Conservation (phyloP, 1,140 invertebrate genomes). For the Pseudomyrmex cubaensis region DNA sequence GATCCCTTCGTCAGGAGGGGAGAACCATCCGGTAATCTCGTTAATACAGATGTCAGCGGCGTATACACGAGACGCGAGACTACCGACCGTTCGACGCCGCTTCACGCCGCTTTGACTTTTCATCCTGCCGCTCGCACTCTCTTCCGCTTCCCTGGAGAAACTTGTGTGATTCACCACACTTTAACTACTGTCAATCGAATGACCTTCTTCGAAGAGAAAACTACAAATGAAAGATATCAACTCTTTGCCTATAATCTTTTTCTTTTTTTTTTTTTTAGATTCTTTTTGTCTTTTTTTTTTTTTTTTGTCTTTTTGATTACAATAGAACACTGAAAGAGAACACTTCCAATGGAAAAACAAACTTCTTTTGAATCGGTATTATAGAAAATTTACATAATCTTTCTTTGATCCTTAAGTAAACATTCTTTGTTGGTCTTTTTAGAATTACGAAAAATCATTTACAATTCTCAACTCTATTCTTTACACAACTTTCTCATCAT, state of each 20-base stretch:
- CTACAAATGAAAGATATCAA: neutral
- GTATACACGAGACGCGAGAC: conserved; percentile 34
- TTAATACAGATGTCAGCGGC: conserved; percentile 79
- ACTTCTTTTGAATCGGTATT: too few species aligned
- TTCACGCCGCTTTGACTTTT: conserved; percentile 51
- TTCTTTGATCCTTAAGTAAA: too few species aligned
- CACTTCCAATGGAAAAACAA: too few species aligned
- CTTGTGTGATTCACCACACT: neutral
- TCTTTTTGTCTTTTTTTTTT: too few species aligned
- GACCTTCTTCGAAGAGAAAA: neutral
- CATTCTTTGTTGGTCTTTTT: too few species aligned
- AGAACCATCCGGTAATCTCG: conserved; percentile 74
- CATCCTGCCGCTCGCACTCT: neutral
- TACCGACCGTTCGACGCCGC: conserved; percentile 43
- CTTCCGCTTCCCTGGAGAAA: conserved; percentile 30
- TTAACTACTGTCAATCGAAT: neutral
- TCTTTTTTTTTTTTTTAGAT: neutral
- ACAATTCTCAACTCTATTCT: too few species aligned
- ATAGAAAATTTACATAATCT: too few species aligned
- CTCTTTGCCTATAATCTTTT: neutral
- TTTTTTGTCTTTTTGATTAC: too few species aligned
- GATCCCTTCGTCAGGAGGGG: conserved; percentile 62
- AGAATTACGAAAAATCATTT: too few species aligned
- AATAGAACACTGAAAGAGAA: too few species aligned
- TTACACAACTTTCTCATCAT: neutral